Evolutionary conservation across 2,888 invertebrate genomes (phyloP).

Genomic region (Drosophila demipolita): DNA sequence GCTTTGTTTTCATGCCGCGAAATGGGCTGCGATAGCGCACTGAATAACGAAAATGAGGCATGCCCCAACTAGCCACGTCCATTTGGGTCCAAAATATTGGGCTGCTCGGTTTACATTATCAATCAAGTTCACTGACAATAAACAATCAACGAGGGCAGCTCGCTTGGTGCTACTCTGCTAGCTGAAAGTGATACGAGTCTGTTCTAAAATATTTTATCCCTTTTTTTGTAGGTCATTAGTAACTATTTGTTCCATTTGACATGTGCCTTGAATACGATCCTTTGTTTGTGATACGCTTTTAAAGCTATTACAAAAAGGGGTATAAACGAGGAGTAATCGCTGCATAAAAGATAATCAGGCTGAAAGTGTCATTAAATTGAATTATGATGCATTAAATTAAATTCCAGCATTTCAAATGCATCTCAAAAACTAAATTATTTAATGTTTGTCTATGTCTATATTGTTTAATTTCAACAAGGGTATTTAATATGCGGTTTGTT

Average conservation of each 20-base stretch:
- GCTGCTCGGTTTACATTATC: slow-evolving; percentile 78
- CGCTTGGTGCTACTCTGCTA: slow-evolving; percentile 37
- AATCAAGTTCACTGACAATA: slow-evolving; percentile 77
- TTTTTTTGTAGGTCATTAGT: slow-evolving; percentile 45
- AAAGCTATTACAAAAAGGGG: slow-evolving; percentile 8
- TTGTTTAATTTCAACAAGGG: not conserved
- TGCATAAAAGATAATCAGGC: not conserved
- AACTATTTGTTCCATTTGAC: slow-evolving; percentile 50
- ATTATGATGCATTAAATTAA: not conserved
- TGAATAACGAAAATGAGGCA: slow-evolving; percentile 53
- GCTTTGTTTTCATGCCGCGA: slow-evolving; percentile 45
- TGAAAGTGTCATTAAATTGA: not conserved
- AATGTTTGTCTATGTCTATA: not conserved
- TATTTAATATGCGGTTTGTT: not conserved
- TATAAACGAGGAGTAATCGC: not conserved
- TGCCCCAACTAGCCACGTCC: slow-evolving; percentile 9
- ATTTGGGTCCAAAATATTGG: slow-evolving; percentile 28
- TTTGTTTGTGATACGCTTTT: slow-evolving; percentile 54
- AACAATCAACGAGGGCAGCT: slow-evolving; percentile 40
- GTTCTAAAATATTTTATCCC: slow-evolving; percentile 28
- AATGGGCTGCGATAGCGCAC: slow-evolving; percentile 46
- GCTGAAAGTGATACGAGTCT: slow-evolving; percentile 56
- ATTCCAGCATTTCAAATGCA: not conserved
- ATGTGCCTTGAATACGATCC: slow-evolving; percentile 68
- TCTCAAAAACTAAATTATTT: not conserved